Percentiles rank a stretch among this genome's conserved stretches.
phyloP scores from a whole-genome alignment of 1,140 invertebrate species.

The Muscidifurax raptorellus region DNA sequence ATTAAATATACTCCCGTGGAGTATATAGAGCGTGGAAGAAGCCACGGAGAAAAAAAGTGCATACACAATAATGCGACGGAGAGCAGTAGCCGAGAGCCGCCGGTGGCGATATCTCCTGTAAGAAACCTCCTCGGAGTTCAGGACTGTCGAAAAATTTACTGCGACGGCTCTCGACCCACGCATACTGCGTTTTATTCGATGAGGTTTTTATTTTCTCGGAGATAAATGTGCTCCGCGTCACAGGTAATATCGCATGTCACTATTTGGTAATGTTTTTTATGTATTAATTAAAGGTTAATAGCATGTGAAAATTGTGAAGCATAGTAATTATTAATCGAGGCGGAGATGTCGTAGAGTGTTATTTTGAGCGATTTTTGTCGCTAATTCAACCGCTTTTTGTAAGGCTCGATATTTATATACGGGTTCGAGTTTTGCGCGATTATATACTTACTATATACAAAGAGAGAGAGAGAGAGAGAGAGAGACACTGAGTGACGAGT shows the following conservation, averaged over 20 bases:
- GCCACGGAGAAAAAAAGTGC: background rate
- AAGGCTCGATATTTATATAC: background rate
- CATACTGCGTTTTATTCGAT: background rate
- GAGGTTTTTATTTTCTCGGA: background rate
- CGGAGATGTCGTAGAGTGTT: constrained; percentile 7
- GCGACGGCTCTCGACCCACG: constrained; percentile 33
- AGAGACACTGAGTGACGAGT: constrained; percentile 7
- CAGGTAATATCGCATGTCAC: background rate
- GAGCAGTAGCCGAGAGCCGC: background rate
- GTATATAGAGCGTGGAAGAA: background rate
- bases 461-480: background rate
- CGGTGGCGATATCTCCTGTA: constrained; percentile 6
- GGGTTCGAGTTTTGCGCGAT: constrained; percentile 59
- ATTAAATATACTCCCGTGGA: constrained; percentile 60
- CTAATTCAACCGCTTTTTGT: constrained; percentile 41
- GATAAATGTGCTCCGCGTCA: background rate
- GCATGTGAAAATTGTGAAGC: background rate
- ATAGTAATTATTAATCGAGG: constrained; percentile 22
- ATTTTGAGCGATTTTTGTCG: constrained; percentile 44
- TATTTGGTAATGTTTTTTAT: background rate
- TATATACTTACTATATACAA: constrained; percentile 56
- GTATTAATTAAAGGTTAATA: background rate
- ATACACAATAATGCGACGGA: background rate
- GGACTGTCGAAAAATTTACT: constrained; percentile 41
- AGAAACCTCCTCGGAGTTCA: constrained; percentile 2